These are phyloP conservation scores for Abrostola tripartita DNA, from an alignment of 2,888 invertebrate species.

Conservation along the genomic window DNA sequence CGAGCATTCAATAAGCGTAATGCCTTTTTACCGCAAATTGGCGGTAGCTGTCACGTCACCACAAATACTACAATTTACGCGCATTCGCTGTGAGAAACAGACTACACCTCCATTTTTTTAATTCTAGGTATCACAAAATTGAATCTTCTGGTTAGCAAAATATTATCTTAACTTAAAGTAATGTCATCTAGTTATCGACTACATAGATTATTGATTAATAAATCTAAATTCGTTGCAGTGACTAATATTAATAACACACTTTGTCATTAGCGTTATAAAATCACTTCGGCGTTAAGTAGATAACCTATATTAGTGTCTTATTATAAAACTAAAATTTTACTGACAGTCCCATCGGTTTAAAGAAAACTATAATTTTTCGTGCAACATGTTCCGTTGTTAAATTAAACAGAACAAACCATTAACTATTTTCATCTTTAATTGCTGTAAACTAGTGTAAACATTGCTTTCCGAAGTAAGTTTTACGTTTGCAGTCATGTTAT, in stretches of 20 bases:
- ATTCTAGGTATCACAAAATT: constrained; percentile 25
- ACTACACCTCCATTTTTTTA: constrained; percentile 22
- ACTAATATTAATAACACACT: too few species aligned
- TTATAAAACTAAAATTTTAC: too few species aligned
- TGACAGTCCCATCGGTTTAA: too few species aligned
- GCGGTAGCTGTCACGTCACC: constrained; percentile 20
- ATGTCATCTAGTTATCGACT: constrained; percentile 7
- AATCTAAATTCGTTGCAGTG: constrained; percentile 2
- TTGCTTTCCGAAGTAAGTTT: too few species aligned
- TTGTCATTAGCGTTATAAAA: not conserved
- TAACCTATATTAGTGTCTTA: too few species aligned
- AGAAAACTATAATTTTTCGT: too few species aligned
- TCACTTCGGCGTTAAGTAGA: not conserved
- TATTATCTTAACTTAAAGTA: constrained; percentile 12
- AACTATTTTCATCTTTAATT: too few species aligned
- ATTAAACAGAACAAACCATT: too few species aligned
- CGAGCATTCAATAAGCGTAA: constrained; percentile 33
- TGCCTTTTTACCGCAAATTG: constrained; percentile 26
- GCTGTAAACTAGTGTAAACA: too few species aligned
- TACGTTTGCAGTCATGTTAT: too few species aligned
- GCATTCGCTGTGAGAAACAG: constrained; percentile 17
- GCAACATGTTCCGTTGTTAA: too few species aligned
- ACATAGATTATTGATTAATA: constrained; percentile 11
- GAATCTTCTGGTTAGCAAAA: constrained; percentile 17
- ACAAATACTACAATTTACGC: constrained; percentile 33